phyloP scores from a whole-genome alignment of 2,113 vertebrate genomes.

The Cromileptes altivelis region DNA sequence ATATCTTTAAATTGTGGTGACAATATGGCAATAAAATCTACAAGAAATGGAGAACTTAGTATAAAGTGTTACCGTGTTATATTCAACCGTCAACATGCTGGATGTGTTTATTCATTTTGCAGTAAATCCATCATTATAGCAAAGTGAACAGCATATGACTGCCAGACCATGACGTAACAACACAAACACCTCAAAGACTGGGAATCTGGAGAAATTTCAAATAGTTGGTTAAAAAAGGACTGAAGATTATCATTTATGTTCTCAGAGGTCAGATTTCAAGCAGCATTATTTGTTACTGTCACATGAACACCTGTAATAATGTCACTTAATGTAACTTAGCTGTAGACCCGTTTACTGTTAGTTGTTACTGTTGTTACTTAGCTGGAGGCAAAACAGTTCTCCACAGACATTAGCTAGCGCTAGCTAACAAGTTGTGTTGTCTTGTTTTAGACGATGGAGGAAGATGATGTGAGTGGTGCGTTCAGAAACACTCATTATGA shows the following conservation, averaged over 20 bases:
- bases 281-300: neutral
- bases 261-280: neutral
- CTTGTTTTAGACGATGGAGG: too few relatives aligned
- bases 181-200: neutral
- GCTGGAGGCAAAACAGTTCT: too few relatives aligned
- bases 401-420: too few relatives aligned
- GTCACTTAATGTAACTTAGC: too few relatives aligned
- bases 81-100: neutral
- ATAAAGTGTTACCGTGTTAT: conserved; percentile 54
- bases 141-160: neutral
- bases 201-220: neutral
- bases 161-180: neutral
- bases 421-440: too few relatives aligned
- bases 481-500: too few relatives aligned
- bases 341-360: too few relatives aligned
- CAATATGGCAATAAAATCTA: neutral
- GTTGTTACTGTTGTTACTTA: too few relatives aligned
- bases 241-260: neutral
- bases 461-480: too few relatives aligned
- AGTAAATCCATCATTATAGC: neutral
- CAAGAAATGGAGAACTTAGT: conserved; percentile 6
- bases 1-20: neutral
- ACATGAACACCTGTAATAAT: neutral
- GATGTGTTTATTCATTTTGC: neutral
- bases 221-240: neutral